Evolutionary conservation across 2,888 invertebrate species (phyloP), one percentile per base, ranked within the genome.

Genomic region (Mactromeris polynyma): DNA sequence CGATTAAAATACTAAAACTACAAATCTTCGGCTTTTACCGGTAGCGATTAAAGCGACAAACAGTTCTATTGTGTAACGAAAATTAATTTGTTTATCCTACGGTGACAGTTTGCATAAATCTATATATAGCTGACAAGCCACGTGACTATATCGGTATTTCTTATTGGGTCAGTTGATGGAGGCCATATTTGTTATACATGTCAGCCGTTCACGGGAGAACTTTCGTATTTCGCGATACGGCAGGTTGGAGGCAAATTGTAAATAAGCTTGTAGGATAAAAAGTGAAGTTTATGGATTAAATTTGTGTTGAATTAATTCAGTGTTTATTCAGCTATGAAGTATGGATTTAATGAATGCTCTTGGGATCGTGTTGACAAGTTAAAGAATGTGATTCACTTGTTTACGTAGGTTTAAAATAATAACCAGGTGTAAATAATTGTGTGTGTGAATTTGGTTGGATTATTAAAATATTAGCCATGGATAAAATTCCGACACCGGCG

Each of bases 91-190:
- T 90, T 90, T 88, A 86, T 88, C 88, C 88, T 85, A 38, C 81
- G 80, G 83, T 86, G 90, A 90, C 90, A 90, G 88, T 83, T 83
- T 86, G 81, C 83, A 87, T 31, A 79, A 46, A 73, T 73, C 81
- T 88, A 83, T 83, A 83, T 83, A 58, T 64, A 85, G 86, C 40
- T 83, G 73, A 42, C 26, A 26, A 26, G 54, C 82, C 90, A 90
- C 89, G 89, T 90, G 90, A 87, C 86, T 46, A 54, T 54, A 88
- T 77, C 84, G 89, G 90, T 82, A 88, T 87, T 83, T 89, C 82
- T 92, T 87, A 92, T 92, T 92, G 92, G 92, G 86, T 64, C 88
- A 85, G 31, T 82, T 46, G 40, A 36, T 77, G 88, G 88, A 85
- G 88, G 85, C 88, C 88, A 88, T 88, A 42, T 87, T 88, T 79